Evolutionary conservation across 2,113 vertebrate species (phyloP).

Genomic region (Strix aluco): DNA sequence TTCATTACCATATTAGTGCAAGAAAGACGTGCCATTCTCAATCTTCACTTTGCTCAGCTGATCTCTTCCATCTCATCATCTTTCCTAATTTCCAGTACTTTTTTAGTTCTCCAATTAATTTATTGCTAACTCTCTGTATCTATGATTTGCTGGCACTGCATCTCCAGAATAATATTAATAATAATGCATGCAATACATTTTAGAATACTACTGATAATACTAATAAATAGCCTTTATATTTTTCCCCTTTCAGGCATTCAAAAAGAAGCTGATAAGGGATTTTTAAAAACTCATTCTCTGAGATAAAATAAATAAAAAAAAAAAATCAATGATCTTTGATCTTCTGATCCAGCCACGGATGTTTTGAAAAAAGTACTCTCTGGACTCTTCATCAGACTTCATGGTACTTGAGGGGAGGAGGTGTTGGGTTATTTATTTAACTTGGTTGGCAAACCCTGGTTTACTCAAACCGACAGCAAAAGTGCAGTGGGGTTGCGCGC

Average conservation of each 20-base stretch:
- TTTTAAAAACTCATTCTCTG: background rate
- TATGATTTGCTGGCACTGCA: constrained; percentile 10
- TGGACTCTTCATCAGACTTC: background rate
- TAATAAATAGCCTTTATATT: background rate
- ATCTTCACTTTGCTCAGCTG: background rate
- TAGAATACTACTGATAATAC: background rate
- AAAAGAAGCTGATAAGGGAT: background rate
- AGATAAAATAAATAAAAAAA: background rate
- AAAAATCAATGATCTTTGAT: background rate
- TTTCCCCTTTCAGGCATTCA: background rate
- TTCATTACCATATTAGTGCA: background rate
- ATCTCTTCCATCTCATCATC: background rate
- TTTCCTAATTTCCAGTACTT: background rate
- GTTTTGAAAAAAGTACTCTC: background rate
- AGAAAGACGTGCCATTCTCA: background rate
- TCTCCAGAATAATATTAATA: background rate
- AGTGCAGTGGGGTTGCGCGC: rapidly evolving
- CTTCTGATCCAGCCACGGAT: background rate
- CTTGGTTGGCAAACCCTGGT: background rate
- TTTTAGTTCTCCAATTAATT: constrained; percentile 14
- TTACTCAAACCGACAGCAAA: background rate
- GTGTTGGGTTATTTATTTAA: background rate
- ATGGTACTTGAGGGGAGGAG: background rate
- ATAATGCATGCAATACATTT: background rate
- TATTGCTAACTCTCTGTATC: background rate